phyloP scores from a whole-genome alignment of 2,113 vertebrate genomes.

The Neodontobutis hainanensis region DNA sequence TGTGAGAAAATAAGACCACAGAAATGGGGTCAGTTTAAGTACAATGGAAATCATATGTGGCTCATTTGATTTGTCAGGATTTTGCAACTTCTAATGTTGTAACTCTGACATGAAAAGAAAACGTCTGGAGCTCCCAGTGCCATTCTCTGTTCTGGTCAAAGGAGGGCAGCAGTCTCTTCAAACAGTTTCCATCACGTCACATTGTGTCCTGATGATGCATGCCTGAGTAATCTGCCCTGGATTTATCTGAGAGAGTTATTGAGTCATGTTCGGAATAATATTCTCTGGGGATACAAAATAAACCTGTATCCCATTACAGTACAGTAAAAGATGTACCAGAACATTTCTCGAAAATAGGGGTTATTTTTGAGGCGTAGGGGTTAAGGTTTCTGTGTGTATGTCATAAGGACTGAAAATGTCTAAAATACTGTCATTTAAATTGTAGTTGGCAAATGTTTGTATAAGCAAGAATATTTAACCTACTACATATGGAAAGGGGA shows the following conservation, averaged over 20 bases:
- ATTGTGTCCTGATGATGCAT: background rate
- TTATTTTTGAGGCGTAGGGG: too few species aligned
- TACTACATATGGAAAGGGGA: too few species aligned
- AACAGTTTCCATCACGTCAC: background rate
- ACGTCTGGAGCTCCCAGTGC: background rate
- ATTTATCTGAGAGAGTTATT: background rate
- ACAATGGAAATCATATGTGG: slow-evolving; percentile 1
- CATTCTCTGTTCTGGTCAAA: slow-evolving; percentile 26
- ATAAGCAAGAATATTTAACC: too few species aligned
- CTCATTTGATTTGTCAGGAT: slow-evolving; percentile 13
- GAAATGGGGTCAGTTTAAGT: slow-evolving; percentile 15
- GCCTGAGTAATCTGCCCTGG: background rate
- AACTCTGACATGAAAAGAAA: slow-evolving; percentile 18
- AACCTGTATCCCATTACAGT: too few species aligned
- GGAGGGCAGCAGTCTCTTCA: slow-evolving; percentile 48
- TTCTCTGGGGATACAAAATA: too few species aligned
- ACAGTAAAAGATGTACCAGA: too few species aligned
- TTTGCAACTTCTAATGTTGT: background rate
- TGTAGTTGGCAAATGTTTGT: too few species aligned
- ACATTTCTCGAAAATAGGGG: too few species aligned
- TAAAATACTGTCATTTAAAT: too few species aligned
- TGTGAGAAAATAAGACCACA: background rate
- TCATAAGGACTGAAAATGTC: too few species aligned
- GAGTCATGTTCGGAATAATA: background rate
- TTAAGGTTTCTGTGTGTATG: too few species aligned